Base-by-base conservation (phyloP, 2,113 vertebrate genomes). In the Gasterosteus nipponicus region DNA sequence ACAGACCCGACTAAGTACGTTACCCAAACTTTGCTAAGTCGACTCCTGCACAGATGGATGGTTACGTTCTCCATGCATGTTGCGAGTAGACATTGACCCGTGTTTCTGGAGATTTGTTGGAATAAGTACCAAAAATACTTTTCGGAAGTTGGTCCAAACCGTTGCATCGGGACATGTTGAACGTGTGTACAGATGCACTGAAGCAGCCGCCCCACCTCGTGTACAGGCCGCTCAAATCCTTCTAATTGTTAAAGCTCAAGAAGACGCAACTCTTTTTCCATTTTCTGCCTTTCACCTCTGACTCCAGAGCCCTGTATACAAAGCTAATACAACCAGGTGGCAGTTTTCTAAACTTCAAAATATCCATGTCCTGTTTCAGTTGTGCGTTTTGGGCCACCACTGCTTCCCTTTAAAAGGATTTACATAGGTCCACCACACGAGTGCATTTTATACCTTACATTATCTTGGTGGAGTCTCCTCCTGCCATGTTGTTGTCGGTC, bases 221-320 rank as follows among this genome's bases (percentile, higher is more conserved):
- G 54, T 44, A 71, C 53, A 15, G 46, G 19, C 54, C 70, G 63
- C 35, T 9, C 62, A 41, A 77, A 75, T 75, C 69, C 15, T 54
- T 72, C 58, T 64, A 53, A 78, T 75, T 75, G 47, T 35, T 71
- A 51, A 80, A 39, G 11, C 38, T 49, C 61, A 22, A 70, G 64
- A 74, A 56, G 42, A 77, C 15, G 10, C 58, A 66, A 77, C 68
- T 39, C 67, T 3, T 56, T 44, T n/a, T 67, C 39, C 57, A 29
- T 26, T 22, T 35, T 8, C 7, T 73, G 35, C 18, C 12, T 57
- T 33, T 51, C 18, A 69, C 62, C 49, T 80, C 59, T 66, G 63
- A 80, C 70, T 66, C 69, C 41, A 42, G 73, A 66, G 58, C 42
- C 78, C 77, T 35, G 33, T 7, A 7, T 38, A 4, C 35, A 38